phyloP scores from a whole-genome alignment of 2,888 invertebrate species.

The Girardia tigrina region DNA sequence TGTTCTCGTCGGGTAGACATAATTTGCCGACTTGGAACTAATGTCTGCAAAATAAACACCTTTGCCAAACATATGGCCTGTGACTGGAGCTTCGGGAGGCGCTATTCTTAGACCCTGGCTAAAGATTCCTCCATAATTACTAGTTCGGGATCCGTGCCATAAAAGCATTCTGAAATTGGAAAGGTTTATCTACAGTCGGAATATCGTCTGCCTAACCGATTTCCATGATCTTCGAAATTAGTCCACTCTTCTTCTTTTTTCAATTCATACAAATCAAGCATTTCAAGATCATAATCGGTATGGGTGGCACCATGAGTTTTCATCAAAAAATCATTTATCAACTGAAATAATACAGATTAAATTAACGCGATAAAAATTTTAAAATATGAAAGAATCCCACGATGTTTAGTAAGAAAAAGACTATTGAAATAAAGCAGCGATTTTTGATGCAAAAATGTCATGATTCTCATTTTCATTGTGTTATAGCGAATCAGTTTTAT shows the following conservation, averaged over 20 bases:
- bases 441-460: too few relatives aligned
- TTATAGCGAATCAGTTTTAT: too few relatives aligned
- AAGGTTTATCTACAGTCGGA: background rate
- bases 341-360: conserved; percentile 44
- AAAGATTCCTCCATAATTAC: conserved; percentile 53
- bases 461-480: too few relatives aligned
- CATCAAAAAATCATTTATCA: conserved; percentile 45
- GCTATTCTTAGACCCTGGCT: conserved; percentile 53
- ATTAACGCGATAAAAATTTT: too few relatives aligned
- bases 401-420: too few relatives aligned
- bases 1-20: conserved; percentile 49
- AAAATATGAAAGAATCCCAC: too few relatives aligned
- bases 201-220: conserved; percentile 43
- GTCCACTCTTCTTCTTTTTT: conserved; percentile 46
- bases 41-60: conserved; percentile 55
- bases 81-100: conserved; percentile 54
- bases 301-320: conserved; percentile 53
- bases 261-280: conserved; percentile 49
- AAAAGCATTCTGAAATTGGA: conserved; percentile 46
- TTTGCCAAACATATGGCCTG: conserved; percentile 54
- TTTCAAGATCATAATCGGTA: conserved; percentile 50
- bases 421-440: too few relatives aligned
- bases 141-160: conserved; percentile 53
- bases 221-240: conserved; percentile 48
- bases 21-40: conserved; percentile 54